Evolutionary conservation across 2,888 invertebrate species (phyloP).

Genomic region (Cheilosia vulpina): DNA sequence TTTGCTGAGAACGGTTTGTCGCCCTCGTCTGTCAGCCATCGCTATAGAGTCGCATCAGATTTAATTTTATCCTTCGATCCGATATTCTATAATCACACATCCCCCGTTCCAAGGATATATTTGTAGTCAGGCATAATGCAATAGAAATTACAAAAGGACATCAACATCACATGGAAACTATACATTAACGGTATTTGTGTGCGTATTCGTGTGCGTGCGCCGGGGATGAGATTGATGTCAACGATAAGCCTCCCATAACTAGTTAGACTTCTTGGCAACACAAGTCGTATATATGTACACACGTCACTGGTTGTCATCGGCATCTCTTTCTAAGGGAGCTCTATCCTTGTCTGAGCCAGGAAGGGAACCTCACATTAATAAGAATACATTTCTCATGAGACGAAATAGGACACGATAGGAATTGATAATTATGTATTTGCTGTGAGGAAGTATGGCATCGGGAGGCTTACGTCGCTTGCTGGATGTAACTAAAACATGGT

Average conservation of each 20-base stretch:
- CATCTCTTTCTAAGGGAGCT: conserved; percentile 8
- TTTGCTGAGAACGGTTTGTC: conserved; percentile 5
- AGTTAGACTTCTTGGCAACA: conserved; percentile 66
- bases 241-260: conserved; percentile 56
- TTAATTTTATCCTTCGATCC: conserved; percentile 63
- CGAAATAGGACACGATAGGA: conserved; percentile 71
- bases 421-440: conserved; percentile 69
- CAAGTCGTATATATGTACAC: conserved; percentile 32
- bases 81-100: conserved; percentile 34
- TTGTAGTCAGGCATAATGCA: conserved; percentile 34
- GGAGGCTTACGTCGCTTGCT: background rate
- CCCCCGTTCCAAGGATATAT: conserved; percentile 12
- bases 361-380: conserved; percentile 63
- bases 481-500: background rate
- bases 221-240: conserved; percentile 36
- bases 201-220: conserved; percentile 5
- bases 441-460: background rate
- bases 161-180: conserved; percentile 29
- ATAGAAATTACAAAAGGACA: conserved; percentile 57
- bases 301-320: conserved; percentile 33
- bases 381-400: conserved; percentile 73
- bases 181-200: conserved; percentile 43
- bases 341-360: conserved; percentile 32
- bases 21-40: background rate
- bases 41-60: conserved; percentile 37